phyloP scores from a whole-genome alignment of 2,888 invertebrate genomes.

The Homarus gammarus region DNA sequence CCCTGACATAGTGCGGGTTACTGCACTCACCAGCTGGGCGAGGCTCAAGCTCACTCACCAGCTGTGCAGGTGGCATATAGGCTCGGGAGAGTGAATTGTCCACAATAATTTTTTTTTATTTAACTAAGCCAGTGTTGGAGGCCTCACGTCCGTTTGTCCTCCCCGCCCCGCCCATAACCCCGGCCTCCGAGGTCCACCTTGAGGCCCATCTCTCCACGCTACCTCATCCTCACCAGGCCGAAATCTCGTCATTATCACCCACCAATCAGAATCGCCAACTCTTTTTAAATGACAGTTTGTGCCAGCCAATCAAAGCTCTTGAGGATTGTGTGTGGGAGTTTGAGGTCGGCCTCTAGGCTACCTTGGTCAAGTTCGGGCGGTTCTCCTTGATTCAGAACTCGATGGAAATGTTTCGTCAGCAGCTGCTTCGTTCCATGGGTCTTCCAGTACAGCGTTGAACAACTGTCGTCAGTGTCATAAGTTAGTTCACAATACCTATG shows the following conservation, averaged over 20 bases:
- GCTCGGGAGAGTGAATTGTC: neutral
- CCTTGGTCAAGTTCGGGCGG: slow-evolving; percentile 29
- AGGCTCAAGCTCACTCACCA: neutral
- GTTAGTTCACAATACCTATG: slow-evolving; percentile 75
- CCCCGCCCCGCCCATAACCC: slow-evolving; percentile 49
- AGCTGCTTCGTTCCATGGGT: slow-evolving; percentile 74
- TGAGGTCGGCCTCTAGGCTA: slow-evolving; percentile 18
- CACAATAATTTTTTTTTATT: neutral
- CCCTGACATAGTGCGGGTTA: slow-evolving; percentile 7
- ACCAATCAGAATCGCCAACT: slow-evolving; percentile 40
- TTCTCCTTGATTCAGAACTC: slow-evolving; percentile 64
- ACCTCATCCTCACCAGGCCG: neutral
- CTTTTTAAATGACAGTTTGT: slow-evolving; percentile 12
- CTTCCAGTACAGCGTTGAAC: slow-evolving; percentile 75
- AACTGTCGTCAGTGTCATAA: slow-evolving; percentile 74
- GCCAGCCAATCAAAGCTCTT: slow-evolving; percentile 58
- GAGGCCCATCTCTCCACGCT: slow-evolving; percentile 33
- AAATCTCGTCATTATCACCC: slow-evolving; percentile 14
- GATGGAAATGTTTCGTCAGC: slow-evolving; percentile 68
- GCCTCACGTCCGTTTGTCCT: slow-evolving; percentile 31
- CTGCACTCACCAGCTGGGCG: neutral
- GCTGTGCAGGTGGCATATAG: slow-evolving; percentile 4
- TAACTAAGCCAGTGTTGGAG: neutral
- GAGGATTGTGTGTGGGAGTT: slow-evolving; percentile 37
- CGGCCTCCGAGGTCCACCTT: slow-evolving; percentile 46